A percentile compares a stretch with the other conserved stretches of the same genome.
These are phyloP conservation scores for Pomacea canaliculata DNA, from an alignment of 2,888 invertebrate genomes.

Conservation along the genomic window DNA sequence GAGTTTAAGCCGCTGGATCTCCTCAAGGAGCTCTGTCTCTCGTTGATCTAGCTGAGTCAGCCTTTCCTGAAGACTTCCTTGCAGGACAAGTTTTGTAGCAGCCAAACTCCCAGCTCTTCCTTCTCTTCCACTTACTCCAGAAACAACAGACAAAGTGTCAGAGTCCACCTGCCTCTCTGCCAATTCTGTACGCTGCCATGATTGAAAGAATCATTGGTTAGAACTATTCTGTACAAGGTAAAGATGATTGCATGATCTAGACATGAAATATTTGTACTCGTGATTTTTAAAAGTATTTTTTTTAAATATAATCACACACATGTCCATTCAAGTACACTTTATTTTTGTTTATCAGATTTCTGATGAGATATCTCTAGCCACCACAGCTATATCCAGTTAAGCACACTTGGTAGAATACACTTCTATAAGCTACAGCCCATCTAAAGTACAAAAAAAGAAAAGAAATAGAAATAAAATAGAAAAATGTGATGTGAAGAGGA, in stretches of 20 bases:
- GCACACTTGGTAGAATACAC: no score
- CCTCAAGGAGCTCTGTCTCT: constrained; percentile 66
- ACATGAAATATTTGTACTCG: not conserved
- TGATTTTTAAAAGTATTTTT: no score
- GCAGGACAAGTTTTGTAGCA: constrained; percentile 62
- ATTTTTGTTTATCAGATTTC: no score
- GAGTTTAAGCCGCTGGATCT: constrained; percentile 53
- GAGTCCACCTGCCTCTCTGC: constrained; percentile 12
- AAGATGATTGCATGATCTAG: not conserved
- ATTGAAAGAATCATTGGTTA: not conserved
- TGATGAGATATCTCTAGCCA: no score
- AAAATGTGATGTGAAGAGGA: no score
- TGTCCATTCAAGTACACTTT: no score
- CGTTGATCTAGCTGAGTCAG: constrained; percentile 65
- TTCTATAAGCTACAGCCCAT: no score
- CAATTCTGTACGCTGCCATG: constrained; percentile 15
- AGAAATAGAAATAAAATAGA: no score
- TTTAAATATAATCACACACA: no score
- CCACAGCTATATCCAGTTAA: no score
- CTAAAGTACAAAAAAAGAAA: no score
- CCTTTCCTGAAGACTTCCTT: constrained; percentile 61
- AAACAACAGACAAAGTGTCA: constrained; percentile 8
- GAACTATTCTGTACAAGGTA: not conserved
- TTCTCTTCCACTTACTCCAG: constrained; percentile 11
- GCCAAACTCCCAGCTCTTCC: constrained; percentile 4